These are phyloP conservation scores for Forbesichthys papilliferus DNA, from an alignment of 2,113 vertebrate species.

Conservation along the genomic window DNA sequence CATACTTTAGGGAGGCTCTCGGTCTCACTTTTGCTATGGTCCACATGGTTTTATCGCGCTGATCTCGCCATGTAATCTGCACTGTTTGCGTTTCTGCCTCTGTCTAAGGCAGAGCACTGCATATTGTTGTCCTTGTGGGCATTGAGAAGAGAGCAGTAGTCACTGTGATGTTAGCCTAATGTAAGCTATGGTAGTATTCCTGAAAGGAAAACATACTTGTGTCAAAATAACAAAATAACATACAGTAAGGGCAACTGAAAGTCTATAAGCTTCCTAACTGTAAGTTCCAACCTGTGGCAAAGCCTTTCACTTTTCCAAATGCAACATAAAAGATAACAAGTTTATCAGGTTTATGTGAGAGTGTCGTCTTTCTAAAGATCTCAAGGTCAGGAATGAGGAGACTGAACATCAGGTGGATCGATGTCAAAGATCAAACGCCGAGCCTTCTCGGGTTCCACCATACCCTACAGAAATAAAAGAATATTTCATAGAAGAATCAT, in stretches of 20 bases:
- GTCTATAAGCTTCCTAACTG: background rate
- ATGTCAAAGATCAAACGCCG: background rate
- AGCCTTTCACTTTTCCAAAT: background rate
- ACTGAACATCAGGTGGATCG: no score
- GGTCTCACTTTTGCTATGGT: constrained; percentile 22
- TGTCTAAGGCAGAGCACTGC: background rate
- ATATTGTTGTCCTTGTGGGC: constrained; percentile 18
- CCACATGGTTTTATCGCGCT: constrained; percentile 19
- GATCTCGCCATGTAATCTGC: constrained; percentile 35
- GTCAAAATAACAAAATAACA: no score
- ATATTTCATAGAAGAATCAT: no score
- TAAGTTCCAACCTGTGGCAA: background rate
- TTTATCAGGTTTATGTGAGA: constrained; percentile 40
- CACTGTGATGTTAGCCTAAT: constrained; percentile 11
- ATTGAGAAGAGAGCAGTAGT: constrained; percentile 6
- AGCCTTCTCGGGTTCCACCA: background rate
- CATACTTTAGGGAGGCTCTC: constrained; percentile 14
- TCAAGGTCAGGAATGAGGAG: constrained; percentile 32
- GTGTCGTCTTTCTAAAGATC: constrained; percentile 1
- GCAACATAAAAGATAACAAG: constrained; percentile 23
- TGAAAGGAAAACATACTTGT: no score
- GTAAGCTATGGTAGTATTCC: background rate
- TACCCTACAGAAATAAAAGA: no score
- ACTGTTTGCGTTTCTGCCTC: constrained; percentile 26
- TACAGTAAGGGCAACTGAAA: no score